These are phyloP conservation scores for Pollimyrus isidori DNA, from an alignment of 2,113 vertebrate genomes.

Conservation along the genomic window DNA sequence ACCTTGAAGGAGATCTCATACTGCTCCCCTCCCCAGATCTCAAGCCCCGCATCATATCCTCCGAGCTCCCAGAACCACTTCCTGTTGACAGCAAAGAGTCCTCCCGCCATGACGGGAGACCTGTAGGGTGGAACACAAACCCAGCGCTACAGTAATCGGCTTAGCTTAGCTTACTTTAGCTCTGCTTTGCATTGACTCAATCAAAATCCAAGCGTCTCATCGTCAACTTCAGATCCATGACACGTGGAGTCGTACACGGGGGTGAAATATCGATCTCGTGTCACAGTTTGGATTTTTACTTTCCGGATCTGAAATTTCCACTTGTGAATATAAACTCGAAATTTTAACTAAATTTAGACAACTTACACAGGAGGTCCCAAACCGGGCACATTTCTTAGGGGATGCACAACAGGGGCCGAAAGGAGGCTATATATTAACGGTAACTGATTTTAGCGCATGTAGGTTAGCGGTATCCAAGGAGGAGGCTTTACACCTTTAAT, in stretches of 20 bases:
- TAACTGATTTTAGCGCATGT: neutral
- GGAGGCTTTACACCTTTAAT: neutral
- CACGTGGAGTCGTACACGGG: neutral
- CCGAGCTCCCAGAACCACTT: constrained; percentile 92
- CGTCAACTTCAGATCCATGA: neutral
- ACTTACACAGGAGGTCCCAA: neutral
- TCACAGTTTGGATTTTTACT: no score
- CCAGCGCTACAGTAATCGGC: neutral
- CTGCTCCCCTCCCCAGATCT: constrained; percentile 70
- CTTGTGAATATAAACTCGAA: neutral
- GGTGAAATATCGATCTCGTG: neutral
- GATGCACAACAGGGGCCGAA: neutral
- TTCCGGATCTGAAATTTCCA: no score
- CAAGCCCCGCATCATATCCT: constrained; percentile 65
- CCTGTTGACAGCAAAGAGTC: constrained; percentile 90
- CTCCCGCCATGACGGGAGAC: constrained; percentile 97
- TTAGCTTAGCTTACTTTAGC: neutral
- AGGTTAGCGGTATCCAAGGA: neutral
- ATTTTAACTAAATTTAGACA: neutral
- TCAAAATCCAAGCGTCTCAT: neutral
- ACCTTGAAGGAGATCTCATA: constrained; percentile 68
- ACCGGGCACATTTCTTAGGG: neutral
- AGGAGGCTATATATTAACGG: neutral
- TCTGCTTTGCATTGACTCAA: neutral
- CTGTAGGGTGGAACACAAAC: constrained; percentile 48